phyloP scores from a whole-genome alignment of 1,140 invertebrate genomes.

The Archegozetes longisetosus region DNA sequence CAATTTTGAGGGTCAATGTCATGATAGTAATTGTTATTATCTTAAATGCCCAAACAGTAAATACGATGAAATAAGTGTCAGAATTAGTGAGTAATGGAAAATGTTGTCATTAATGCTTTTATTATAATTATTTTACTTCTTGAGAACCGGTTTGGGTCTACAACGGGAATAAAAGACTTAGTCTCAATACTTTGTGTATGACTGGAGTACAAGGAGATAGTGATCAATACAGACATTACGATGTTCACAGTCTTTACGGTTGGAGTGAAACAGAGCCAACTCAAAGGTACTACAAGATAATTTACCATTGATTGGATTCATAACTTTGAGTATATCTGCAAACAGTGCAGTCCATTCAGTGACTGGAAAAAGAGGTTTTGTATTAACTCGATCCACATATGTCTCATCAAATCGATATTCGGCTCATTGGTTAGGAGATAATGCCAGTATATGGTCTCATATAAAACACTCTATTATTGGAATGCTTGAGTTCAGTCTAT shows the following conservation, averaged over 20 bases:
- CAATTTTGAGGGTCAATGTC: slow-evolving; percentile 20
- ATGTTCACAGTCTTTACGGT: slow-evolving; percentile 67
- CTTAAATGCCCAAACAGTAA: too few species aligned
- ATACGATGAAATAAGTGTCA: too few species aligned
- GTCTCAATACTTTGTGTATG: slow-evolving; percentile 61
- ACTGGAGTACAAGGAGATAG: slow-evolving; percentile 45
- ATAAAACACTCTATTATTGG: slow-evolving; percentile 28
- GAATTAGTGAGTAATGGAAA: too few species aligned
- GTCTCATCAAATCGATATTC: slow-evolving; percentile 55
- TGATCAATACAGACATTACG: slow-evolving; percentile 39
- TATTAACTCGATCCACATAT: slow-evolving; percentile 65
- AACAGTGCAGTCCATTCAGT: background rate
- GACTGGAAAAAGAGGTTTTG: slow-evolving; percentile 22
- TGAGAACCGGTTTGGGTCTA: slow-evolving; percentile 6
- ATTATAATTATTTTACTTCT: background rate
- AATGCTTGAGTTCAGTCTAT: slow-evolving; percentile 19
- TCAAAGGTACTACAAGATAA: background rate
- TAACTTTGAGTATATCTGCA: background rate
- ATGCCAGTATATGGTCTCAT: slow-evolving; percentile 1
- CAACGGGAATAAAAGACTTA: slow-evolving; percentile 32
- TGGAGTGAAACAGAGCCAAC: slow-evolving; percentile 53
- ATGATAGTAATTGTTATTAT: too few species aligned
- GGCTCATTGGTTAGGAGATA: slow-evolving; percentile 71
- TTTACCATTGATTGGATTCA: background rate
- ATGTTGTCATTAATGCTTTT: background rate